Base-by-base conservation (phyloP, 2,888 invertebrate genomes). In the Troilus luridus region DNA sequence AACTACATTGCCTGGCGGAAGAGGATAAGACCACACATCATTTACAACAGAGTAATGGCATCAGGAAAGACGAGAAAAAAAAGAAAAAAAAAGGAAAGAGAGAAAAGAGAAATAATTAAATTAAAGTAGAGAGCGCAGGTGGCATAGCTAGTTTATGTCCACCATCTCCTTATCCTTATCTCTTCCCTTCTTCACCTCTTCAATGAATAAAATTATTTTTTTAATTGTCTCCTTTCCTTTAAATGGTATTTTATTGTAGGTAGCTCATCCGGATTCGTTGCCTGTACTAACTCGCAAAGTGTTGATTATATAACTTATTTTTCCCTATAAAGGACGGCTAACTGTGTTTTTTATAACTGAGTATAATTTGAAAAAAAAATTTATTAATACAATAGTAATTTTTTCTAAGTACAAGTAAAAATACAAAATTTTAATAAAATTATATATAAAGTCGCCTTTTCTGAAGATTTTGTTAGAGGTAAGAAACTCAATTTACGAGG, bases 191-290 rank as follows among this genome's bases (percentile, higher is more conserved):
- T 58, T 58, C 85, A 85, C 54, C n/a, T 85, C 85, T 58, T 85
- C 85, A 85, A 85, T 85, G 85, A 85, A 85, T 85, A 85, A 41
- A 85, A 85, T 85, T 58, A 85, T 85, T 56, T 85, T 56, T 85
- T 56, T 85, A 85, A 56, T 85, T 85, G 85, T n/a, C 85, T n/a
- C 21, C 10, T 41, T 77, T 77, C 27, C 17, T 77, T 41, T 77
- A 77, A 77, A 77, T 77, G 72, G 17, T 77, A 17, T 77, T 27
- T 41, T 41, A 77, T 77, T 41, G 8, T 41, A 41, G 27, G 5
- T 17, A 8, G 17, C 72, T 77, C 72, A 41, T 77, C 27, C 41
- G 72, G 72, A 77, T 77, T 77, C 41, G 24, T 77, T 41, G 17
- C 17, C 72, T 77, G 27, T 27, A 17, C 72, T 27, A 17, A 14